A percentile compares a stretch with the other conserved stretches of the same genome.
Conservation (phyloP, 2,797 vertebrate species). For the Buceros bicornis region DNA sequence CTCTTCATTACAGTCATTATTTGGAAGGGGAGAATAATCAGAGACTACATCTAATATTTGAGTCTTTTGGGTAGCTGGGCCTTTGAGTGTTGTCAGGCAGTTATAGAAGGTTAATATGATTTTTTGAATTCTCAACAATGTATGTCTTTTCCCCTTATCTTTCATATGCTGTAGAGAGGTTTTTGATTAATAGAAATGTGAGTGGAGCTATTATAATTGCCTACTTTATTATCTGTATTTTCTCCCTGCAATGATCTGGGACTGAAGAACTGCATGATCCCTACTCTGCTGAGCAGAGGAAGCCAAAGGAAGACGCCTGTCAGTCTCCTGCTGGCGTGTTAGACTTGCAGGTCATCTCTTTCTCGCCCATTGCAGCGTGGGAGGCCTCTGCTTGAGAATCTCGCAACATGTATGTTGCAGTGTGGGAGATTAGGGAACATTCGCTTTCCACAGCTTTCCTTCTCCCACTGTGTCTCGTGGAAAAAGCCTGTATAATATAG, state of each 20-base stretch:
- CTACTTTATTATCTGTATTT: neutral
- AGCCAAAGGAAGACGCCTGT: neutral
- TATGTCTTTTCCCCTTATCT: slow-evolving; percentile 10
- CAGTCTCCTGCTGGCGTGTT: rapidly evolving
- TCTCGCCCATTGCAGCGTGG: neutral
- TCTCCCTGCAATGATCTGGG: neutral
- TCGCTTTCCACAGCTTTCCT: neutral
- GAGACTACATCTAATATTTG: neutral
- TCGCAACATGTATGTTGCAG: neutral
- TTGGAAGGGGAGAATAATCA: neutral
- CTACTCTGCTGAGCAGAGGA: rapidly evolving
- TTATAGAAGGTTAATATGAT: slow-evolving; percentile 53
- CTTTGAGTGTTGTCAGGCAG: slow-evolving; percentile 1
- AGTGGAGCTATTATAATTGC: slow-evolving; percentile 11
- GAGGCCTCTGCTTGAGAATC: neutral
- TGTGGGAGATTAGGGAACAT: neutral
- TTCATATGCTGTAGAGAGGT: neutral
- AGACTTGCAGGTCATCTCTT: neutral
- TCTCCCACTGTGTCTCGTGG: rapidly evolving
- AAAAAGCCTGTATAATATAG: neutral
- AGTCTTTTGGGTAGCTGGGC: neutral
- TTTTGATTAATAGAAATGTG: slow-evolving; percentile 41
- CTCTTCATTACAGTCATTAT: slow-evolving; percentile 8
- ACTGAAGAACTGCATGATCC: neutral
- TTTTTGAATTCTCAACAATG: slow-evolving; percentile 31